Conservation (phyloP, 2,888 invertebrate species). For the Sialis fuliginosa region DNA sequence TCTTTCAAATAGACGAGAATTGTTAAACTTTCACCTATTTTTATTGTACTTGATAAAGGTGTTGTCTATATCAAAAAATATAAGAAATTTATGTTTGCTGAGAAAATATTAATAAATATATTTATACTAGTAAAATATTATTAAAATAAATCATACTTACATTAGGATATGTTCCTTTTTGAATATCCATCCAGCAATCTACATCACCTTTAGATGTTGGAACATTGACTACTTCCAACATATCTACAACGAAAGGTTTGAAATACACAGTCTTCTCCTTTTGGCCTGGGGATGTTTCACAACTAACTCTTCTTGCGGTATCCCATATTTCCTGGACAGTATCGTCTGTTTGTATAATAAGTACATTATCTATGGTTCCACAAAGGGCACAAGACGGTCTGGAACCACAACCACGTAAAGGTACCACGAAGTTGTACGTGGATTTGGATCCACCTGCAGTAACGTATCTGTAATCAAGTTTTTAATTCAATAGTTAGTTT, state of each 20-base stretch:
- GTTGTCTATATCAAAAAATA: constrained; percentile 27
- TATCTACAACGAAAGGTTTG: constrained; percentile 39
- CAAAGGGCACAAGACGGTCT: constrained; percentile 40
- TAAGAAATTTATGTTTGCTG: not conserved
- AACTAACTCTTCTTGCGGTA: constrained; percentile 42
- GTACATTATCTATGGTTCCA: constrained; percentile 43
- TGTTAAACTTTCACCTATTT: constrained; percentile 51
- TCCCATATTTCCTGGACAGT: constrained; percentile 46
- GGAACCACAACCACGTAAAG: constrained; percentile 43
- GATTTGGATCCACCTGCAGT: constrained; percentile 36
- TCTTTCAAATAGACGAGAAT: constrained; percentile 53
- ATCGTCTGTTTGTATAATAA: constrained; percentile 49
- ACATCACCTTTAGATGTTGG: constrained; percentile 44
- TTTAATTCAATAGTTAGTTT: not conserved
- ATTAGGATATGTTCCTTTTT: constrained; percentile 49
- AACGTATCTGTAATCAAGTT: constrained; percentile 35
- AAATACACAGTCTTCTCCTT: constrained; percentile 23
- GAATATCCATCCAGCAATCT: constrained; percentile 65
- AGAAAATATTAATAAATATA: not conserved
- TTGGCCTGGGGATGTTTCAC: constrained; percentile 22
- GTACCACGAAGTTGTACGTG: constrained; percentile 42
- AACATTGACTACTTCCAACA: constrained; percentile 28
- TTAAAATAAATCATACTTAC: constrained; percentile 22
- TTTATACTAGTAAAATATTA: not conserved
- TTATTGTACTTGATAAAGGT: constrained; percentile 41